Base-by-base conservation (phyloP, 2,113 vertebrate genomes). In the Cheilinus undulatus region DNA sequence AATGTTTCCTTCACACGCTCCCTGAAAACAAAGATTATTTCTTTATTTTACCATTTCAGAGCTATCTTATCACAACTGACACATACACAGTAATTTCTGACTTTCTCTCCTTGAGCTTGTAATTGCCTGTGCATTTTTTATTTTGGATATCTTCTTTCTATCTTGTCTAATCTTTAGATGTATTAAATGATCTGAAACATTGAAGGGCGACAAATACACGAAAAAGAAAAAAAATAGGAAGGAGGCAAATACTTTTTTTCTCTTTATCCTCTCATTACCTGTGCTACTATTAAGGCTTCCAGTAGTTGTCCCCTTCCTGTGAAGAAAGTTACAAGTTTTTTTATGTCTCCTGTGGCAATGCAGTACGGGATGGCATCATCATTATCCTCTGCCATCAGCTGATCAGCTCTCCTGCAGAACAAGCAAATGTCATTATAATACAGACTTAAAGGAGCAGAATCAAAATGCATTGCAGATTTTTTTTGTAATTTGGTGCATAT, bases 311-410 rank as follows among this genome's bases (percentile, higher is more conserved):
- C 98, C 86, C 95, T 94, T 50, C 95, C 94, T 23, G 92, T 96
- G 88, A 98, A 98, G 91, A 99, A 99, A 22, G 85, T 88, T 23
- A 97, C 94, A 1, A 99, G 84, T 36, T 96, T 98, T 78, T 94
- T 96, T 23, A 99, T 93, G 76, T 99, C 97, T 17, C 97, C 98
- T 0, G 88, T 87, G 61, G 98, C 98, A 61, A 99, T 94, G 86
- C 96, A 99, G 82, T 96, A 99, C 0, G 97, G 97, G 78, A 99
- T 97, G 43, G 95, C 95, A 56, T 96, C 97, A 75, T 99, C 95
- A 56, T 95, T 98, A 65, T 96, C 97, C 85, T 99, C 97, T 52
- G 94, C 95, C 88, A 99, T 96, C 83, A 99, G 93, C 56, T 99
- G 98, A 53, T 98, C 96, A 2, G 97, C 96, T 95, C 98, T 94